Base-by-base conservation (phyloP, 2,797 vertebrate genomes). In the Poeciliopsis infans region DNA sequence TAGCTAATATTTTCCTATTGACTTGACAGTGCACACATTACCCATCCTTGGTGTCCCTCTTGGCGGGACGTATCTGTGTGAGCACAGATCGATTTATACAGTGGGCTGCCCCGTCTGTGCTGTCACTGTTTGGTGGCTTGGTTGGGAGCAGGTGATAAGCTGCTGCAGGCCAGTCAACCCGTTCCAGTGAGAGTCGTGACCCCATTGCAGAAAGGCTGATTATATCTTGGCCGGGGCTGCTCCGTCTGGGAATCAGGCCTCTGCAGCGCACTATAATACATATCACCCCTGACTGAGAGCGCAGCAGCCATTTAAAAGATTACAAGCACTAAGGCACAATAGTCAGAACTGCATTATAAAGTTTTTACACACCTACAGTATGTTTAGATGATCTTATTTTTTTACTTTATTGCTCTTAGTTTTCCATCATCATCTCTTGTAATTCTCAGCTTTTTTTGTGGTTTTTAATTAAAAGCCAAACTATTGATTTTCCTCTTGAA, bases 1-100 rank as follows among this genome's bases (percentile, higher is more conserved):
- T 86, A 89, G 85, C 91, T 92, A 94, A 93, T 92, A 93, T 94
- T 94, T 94, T 92, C 85, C 79, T 89, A 93, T 93, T 91, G 93
- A 93, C 92, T 89, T 71, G 69, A 82, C 84, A 89, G 80, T 92
- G 94, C 92, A 93, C 92, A 93, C 89, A 92, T 90, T 84, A 89
- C 77, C 77, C 87, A 85, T 83, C 86, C 78, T 80, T 69, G 72
- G 87, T 88, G 92, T 90, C 90, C 91, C 85, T 85, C 89, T 88
- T 87, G 77, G 92, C 64, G 47, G 86, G 87, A 86, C 81, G 76
- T 87, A 89, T 89, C 87, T 88, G 83, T 86, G 84, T 79, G 76
- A 80, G 84, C n/a, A 61, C 81, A 77, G 87, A 94, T 93, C 91
- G 88, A 93, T 94, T 93, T 88, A 93, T 92, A 91, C 89, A 93